Evolutionary conservation across 2,797 vertebrate genomes (phyloP), one percentile per base, ranked within the genome.

Genomic region (Todus mexicanus): DNA sequence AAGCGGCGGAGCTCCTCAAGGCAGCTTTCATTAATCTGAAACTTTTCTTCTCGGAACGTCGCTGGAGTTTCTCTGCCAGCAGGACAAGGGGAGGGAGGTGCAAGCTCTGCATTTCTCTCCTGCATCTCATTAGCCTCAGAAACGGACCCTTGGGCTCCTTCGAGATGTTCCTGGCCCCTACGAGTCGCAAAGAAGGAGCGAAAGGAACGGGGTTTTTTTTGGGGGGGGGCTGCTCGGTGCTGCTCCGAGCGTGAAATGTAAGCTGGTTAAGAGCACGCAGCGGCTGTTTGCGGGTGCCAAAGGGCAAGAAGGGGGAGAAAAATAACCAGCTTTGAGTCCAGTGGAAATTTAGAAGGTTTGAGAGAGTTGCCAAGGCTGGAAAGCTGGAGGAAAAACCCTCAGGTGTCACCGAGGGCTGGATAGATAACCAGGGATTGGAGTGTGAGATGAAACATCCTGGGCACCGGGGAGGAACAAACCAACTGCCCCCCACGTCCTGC

Each of bases 1-100:
- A 96, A 93, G n/a, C 65, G 91, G 91, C 53, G 65, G 84, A 90
- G 87, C 77, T 94, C 95, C 96, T 95, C 95, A 79, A 92, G 94
- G 95, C 90, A 93, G 94, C 93, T 93, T 94, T 86, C 77, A 87
- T 76, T 90, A 43, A 92, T 84, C 94, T 95, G 87, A 50, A 85
- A 85, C 78, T 92, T 87, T n/a, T 45, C 42, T 64, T 83, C 91
- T 61, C 17, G 31, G 40, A 84, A 56, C 3, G 2, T 35, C 7
- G 59, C 90, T 23, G 87, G 90, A 93, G 20, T 95, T 92, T 75
- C 50, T 92, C 65, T 43, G 89, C 54, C 91, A 89, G 93, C 93
- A 79, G 93, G 89, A 93, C 63, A 48, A 90, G 80, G 78, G 71
- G 60, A 91, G 90, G 72, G 60, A 91, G 92, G 72, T 65, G 84